A percentile compares a stretch with the other conserved stretches of the same genome.
Evolutionary conservation across 2,797 vertebrate genomes (phyloP).

Genomic region (Phalloptychus januarius): DNA sequence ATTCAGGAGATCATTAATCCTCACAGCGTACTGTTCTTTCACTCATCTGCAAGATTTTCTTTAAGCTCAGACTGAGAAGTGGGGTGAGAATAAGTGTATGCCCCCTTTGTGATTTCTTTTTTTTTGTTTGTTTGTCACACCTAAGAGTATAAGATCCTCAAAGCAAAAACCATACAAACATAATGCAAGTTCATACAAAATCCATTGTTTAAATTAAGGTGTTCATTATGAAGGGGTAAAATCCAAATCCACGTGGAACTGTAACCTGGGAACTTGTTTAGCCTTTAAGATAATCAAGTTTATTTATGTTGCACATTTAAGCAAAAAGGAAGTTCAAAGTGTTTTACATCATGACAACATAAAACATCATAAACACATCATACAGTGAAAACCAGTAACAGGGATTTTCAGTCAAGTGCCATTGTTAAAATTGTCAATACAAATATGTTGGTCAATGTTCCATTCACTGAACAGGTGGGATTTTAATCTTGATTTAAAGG

Average conservation of each 20-base stretch:
- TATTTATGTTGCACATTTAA: too few relatives aligned
- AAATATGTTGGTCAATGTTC: too few relatives aligned
- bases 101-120: neutral
- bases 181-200: neutral
- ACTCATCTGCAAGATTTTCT: constrained; percentile 4
- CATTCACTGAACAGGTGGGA: too few relatives aligned
- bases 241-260: neutral
- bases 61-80: constrained; percentile 6
- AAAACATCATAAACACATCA: too few relatives aligned
- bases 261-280: neutral
- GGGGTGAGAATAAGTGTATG: neutral
- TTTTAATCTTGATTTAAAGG: too few relatives aligned
- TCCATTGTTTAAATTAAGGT: neutral
- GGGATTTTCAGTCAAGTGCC: too few relatives aligned
- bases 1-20: constrained; percentile 9
- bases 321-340: too few relatives aligned
- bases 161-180: neutral
- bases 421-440: too few relatives aligned
- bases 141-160: neutral
- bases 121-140: neutral
- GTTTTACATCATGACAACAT: too few relatives aligned
- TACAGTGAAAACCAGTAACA: too few relatives aligned
- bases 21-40: neutral
- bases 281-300: too few relatives aligned
- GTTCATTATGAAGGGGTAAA: neutral